These are phyloP conservation scores for Boulengeromyrus knoepffleri DNA, from an alignment of 2,113 vertebrate species.

Conservation along the genomic window DNA sequence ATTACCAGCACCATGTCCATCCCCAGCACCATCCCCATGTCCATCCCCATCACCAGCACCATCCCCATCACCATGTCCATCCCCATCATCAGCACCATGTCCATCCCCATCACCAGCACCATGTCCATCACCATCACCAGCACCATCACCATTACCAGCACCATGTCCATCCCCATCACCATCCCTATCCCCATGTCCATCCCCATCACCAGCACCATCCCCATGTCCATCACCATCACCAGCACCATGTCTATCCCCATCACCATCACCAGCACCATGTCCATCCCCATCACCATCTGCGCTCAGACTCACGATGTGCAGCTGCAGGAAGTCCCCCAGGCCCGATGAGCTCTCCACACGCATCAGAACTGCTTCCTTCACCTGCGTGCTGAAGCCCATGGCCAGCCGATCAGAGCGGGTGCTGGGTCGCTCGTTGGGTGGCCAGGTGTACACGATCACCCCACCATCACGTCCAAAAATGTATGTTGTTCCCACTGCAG, in stretches of 20 bases:
- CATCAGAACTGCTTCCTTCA: slow-evolving; percentile 88
- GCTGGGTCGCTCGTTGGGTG: slow-evolving; percentile 96
- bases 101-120: not conserved
- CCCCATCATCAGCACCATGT: not conserved
- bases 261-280: not conserved
- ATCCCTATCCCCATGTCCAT: too few species aligned
- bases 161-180: too few species aligned
- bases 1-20: too few species aligned
- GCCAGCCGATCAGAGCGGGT: slow-evolving; percentile 93
- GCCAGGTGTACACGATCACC: slow-evolving; percentile 94
- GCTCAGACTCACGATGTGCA: slow-evolving; percentile 86
- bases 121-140: not conserved
- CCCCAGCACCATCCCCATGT: too few species aligned
- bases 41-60: too few species aligned
- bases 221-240: not conserved
- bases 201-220: not conserved
- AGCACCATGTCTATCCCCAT: too few species aligned
- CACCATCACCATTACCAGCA: too few species aligned
- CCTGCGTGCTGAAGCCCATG: slow-evolving; percentile 94
- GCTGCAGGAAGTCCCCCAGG: slow-evolving; percentile 94
- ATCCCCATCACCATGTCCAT: not conserved
- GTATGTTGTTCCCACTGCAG: slow-evolving; percentile 90
- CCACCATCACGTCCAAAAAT: slow-evolving; percentile 98
- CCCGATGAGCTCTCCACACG: slow-evolving; percentile 94
- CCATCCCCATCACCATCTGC: not conserved